Evolutionary conservation across 2,113 vertebrate genomes (phyloP).

Genomic region (Porphyrio hochstetteri): DNA sequence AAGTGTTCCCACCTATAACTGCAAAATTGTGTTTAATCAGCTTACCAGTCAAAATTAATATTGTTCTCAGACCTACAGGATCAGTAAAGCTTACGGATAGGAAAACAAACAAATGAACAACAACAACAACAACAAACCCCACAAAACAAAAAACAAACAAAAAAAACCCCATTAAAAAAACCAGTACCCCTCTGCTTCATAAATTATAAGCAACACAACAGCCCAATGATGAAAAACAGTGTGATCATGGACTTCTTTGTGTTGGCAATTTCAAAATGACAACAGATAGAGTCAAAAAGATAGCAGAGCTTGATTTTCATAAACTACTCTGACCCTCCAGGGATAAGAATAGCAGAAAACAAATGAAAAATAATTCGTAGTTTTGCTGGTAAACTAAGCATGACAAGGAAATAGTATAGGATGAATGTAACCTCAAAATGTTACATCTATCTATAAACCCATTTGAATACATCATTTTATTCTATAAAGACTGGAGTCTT

Average conservation of each 20-base stretch:
- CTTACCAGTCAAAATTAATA: constrained; percentile 65
- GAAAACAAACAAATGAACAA: neutral
- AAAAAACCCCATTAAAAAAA: neutral
- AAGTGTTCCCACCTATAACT: constrained; percentile 27
- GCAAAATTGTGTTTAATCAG: constrained; percentile 60
- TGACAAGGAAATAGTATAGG: constrained; percentile 25
- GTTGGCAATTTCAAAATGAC: constrained; percentile 1
- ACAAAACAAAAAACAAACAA: neutral
- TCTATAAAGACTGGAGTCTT: neutral
- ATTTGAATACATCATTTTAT: neutral
- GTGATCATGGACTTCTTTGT: neutral
- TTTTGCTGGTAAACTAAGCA: constrained; percentile 50
- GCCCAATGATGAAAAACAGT: constrained; percentile 19
- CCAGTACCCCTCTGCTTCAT: constrained; percentile 30
- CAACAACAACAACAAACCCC: neutral
- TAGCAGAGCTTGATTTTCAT: constrained; percentile 20
- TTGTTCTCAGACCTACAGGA: constrained; percentile 20
- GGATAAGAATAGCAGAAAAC: constrained; percentile 6
- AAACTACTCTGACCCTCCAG: neutral
- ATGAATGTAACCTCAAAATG: constrained; percentile 22
- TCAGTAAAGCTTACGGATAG: constrained; percentile 55
- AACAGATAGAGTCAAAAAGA: neutral
- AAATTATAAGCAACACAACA: constrained; percentile 63
- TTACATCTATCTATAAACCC: neutral
- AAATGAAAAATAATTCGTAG: constrained; percentile 36